A percentile compares a stretch with the other conserved stretches of the same genome.
Conservation (phyloP, 2,797 vertebrate species). For the Falco berigora region DNA sequence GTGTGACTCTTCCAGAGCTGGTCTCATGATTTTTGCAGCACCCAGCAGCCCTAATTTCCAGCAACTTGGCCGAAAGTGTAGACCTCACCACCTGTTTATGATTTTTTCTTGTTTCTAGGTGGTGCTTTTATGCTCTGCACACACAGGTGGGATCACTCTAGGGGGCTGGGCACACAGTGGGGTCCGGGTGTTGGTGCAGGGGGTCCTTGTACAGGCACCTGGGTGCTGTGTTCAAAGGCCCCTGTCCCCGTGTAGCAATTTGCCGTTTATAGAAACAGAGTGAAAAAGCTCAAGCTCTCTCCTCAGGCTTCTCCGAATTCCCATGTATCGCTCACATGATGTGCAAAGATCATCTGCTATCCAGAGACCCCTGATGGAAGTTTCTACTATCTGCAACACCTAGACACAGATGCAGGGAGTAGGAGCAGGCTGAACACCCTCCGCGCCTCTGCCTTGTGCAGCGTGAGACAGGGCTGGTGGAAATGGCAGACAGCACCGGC, state of each 20-base stretch:
- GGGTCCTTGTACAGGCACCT: neutral
- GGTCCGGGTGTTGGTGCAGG: rapidly evolving
- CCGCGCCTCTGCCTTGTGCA: neutral
- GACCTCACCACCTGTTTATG: neutral
- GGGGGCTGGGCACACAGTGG: rapidly evolving
- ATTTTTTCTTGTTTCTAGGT: neutral
- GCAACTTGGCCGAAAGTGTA: neutral
- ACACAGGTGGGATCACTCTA: neutral
- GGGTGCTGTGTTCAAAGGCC: rapidly evolving
- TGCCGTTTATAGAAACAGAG: neutral
- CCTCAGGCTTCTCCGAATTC: neutral
- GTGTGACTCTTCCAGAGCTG: rapidly evolving
- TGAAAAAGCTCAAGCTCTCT: neutral
- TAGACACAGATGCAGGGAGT: neutral
- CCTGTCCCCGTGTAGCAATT: neutral
- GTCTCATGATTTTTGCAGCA: neutral
- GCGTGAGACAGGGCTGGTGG: rapidly evolving
- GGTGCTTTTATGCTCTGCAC: neutral
- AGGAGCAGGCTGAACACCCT: neutral
- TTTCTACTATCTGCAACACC: conserved; percentile 21
- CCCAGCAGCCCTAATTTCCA: neutral
- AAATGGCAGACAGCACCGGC: neutral
- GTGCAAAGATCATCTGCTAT: conserved; percentile 11
- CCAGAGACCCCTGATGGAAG: conserved; percentile 60
- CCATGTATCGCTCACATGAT: rapidly evolving